Evolutionary conservation across 1,140 invertebrate species (phyloP).

Genomic region (Aleiodes sp.): DNA sequence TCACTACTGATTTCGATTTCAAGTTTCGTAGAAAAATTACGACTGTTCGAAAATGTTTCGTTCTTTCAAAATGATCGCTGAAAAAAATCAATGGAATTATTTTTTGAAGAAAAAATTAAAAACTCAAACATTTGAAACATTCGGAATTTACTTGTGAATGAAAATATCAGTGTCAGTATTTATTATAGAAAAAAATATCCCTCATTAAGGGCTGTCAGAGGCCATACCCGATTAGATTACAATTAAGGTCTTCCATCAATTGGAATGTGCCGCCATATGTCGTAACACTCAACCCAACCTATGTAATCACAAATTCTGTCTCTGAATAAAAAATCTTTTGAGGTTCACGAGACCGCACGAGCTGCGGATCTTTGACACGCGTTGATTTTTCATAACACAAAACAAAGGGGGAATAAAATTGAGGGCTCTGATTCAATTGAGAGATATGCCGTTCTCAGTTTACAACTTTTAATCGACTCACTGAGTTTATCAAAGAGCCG

Average conservation of each 20-base stretch:
- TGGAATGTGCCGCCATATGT: neutral
- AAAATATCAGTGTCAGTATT: too few species aligned
- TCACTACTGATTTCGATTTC: too few species aligned
- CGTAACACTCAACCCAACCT: neutral
- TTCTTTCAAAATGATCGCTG: too few species aligned
- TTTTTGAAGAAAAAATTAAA: too few species aligned
- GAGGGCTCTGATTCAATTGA: neutral
- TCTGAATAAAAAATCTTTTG: neutral
- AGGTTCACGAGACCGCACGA: neutral
- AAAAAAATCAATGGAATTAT: too few species aligned
- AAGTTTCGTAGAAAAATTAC: too few species aligned
- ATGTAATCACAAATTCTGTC: neutral
- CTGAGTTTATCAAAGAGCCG: neutral
- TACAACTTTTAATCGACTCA: neutral
- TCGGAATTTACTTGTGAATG: neutral
- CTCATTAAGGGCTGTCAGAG: neutral
- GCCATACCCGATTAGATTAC: conserved; percentile 1
- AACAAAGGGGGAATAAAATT: too few species aligned
- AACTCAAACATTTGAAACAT: neutral
- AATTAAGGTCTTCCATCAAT: neutral
- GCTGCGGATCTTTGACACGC: neutral
- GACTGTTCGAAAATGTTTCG: too few species aligned
- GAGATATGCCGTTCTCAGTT: neutral
- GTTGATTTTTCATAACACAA: too few species aligned
- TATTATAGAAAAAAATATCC: neutral